A percentile compares a stretch with the other conserved stretches of the same genome.
Conservation (phyloP, 2,113 vertebrate genomes). For the Emberiza fucata region DNA sequence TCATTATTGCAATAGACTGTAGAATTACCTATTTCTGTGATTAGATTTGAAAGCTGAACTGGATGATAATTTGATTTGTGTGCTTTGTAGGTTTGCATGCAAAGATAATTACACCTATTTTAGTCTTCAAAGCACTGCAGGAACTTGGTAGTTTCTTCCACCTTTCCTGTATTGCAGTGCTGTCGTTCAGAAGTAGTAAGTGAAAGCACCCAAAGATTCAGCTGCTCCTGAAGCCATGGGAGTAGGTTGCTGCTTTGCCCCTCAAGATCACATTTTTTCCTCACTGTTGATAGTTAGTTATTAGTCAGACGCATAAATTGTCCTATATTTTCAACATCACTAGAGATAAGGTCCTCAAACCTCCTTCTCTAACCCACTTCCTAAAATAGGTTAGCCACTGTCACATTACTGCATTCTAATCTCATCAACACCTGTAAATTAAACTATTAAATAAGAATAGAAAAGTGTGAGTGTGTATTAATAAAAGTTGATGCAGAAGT, state of each 20-base stretch:
- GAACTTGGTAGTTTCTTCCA: neutral
- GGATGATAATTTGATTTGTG: neutral
- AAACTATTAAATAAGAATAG: neutral
- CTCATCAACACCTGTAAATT: neutral
- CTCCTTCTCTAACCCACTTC: slow-evolving; percentile 8
- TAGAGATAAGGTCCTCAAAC: neutral
- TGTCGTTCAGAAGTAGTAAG: neutral
- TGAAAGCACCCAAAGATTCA: neutral
- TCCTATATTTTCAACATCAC: neutral
- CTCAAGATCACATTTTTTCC: rapidly evolving
- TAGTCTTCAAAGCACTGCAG: neutral
- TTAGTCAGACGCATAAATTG: neutral
- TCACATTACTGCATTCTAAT: neutral
- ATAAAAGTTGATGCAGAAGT: neutral
- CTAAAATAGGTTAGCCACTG: neutral
- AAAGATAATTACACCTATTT: neutral
- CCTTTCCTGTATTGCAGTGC: neutral
- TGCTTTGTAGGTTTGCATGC: neutral
- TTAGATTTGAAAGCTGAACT: neutral
- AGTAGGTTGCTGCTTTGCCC: neutral
- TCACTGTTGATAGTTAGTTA: neutral
- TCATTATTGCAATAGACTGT: neutral
- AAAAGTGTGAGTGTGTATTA: neutral
- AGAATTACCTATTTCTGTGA: neutral
- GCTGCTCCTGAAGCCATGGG: neutral